Conservation (phyloP, 1,140 invertebrate species). For the Orchestia grillus region DNA sequence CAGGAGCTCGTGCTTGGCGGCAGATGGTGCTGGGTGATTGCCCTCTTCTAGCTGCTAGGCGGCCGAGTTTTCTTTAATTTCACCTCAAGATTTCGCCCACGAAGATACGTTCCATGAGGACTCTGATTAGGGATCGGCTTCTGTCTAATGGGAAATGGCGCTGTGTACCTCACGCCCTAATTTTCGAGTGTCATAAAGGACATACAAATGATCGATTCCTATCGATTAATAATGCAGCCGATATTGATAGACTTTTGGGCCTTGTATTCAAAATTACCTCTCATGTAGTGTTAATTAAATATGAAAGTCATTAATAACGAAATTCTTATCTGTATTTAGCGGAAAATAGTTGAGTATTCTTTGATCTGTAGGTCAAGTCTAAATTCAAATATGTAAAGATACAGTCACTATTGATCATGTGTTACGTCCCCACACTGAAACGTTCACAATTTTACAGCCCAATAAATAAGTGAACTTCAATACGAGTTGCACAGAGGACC, state of each 20-base stretch:
- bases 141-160: background rate
- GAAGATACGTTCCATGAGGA: background rate
- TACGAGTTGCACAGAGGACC: no score
- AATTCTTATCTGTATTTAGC: background rate
- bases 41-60: background rate
- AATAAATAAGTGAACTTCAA: no score
- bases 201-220: background rate
- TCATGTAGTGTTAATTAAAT: background rate
- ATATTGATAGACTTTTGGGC: no score
- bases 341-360: no score
- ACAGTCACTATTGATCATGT: no score
- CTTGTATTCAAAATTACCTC: background rate
- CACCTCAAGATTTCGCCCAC: background rate
- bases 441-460: no score
- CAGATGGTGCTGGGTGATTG: background rate
- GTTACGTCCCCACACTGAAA: no score
- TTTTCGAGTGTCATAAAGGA: background rate
- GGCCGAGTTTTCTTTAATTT: background rate
- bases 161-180: background rate
- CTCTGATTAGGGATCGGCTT: background rate
- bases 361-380: no score
- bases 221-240: no score
- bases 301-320: background rate
- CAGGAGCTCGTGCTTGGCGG: background rate
- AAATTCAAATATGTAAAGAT: no score